phyloP scores from a whole-genome alignment of 35 echinoderm and acorn worm genomes.

The Strongylocentrotus purpuratus region DNA sequence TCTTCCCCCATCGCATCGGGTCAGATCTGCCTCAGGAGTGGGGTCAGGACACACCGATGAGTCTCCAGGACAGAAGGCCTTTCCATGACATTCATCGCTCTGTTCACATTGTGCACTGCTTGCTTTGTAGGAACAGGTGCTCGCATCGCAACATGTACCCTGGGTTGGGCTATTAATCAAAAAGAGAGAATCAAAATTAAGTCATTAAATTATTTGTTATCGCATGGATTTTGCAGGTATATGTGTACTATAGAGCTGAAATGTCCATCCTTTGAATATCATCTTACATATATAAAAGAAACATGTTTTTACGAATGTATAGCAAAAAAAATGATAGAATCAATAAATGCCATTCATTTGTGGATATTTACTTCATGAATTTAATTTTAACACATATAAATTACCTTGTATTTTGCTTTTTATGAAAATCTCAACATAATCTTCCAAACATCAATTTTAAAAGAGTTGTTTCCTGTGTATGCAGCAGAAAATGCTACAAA shows the following conservation, averaged over 20 bases:
- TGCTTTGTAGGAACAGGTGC: slow-evolving; percentile 41
- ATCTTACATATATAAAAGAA: no score
- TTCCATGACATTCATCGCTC: slow-evolving; percentile 55
- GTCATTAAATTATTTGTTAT: background rate
- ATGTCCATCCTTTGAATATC: background rate
- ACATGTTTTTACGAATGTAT: no score
- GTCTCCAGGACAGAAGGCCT: slow-evolving; percentile 59
- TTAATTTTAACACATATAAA: no score
- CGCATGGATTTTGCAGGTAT: background rate
- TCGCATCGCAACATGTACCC: slow-evolving; percentile 66
- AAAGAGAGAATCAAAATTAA: slow-evolving; percentile 27
- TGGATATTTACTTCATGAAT: no score
- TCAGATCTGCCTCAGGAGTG: slow-evolving; percentile 44
- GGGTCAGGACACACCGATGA: slow-evolving; percentile 47
- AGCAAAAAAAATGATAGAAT: no score
- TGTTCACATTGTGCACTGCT: slow-evolving; percentile 20
- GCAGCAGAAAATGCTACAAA: no score
- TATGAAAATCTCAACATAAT: no score
- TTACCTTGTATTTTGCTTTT: no score
- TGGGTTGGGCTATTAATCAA: slow-evolving; percentile 49
- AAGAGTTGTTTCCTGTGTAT: no score
- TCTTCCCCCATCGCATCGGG: slow-evolving; percentile 60
- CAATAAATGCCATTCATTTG: no score
- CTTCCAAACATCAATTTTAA: no score
- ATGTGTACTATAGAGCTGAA: background rate